Evolutionary conservation across 1,140 invertebrate species (phyloP).

Genomic region (Microplitis mediator): DNA sequence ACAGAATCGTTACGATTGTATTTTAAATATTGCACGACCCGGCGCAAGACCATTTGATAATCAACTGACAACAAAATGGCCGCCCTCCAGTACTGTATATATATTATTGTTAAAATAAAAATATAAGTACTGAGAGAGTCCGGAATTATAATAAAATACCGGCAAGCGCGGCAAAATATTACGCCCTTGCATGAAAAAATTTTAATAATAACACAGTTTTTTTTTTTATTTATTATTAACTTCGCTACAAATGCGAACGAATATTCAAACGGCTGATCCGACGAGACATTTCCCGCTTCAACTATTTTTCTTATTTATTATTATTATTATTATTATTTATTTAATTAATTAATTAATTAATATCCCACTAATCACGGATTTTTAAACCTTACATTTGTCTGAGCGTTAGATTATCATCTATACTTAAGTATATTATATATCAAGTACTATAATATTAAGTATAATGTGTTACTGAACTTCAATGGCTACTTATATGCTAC

Average conservation of each 20-base stretch:
- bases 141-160: neutral
- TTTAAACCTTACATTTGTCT: no score
- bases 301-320: neutral
- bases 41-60: slow-evolving; percentile 42
- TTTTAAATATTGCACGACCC: slow-evolving; percentile 59
- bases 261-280: neutral
- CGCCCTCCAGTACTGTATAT: slow-evolving; percentile 21
- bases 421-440: no score
- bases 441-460: no score
- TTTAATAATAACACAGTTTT: neutral
- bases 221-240: neutral
- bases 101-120: no score
- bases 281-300: neutral
- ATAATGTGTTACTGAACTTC: no score
- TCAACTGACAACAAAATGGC: neutral
- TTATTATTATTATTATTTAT: no score
- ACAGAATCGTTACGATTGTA: slow-evolving; percentile 38
- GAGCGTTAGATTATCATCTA: no score
- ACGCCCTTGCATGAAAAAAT: slow-evolving; percentile 19
- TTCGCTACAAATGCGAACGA: neutral
- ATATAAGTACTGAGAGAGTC: no score
- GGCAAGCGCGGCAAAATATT: neutral
- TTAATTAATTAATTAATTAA: no score
- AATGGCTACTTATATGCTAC: no score
- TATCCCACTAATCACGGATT: no score